Evolutionary conservation across 2,888 invertebrate genomes (phyloP).

Genomic region (Epistrophella euchroma): DNA sequence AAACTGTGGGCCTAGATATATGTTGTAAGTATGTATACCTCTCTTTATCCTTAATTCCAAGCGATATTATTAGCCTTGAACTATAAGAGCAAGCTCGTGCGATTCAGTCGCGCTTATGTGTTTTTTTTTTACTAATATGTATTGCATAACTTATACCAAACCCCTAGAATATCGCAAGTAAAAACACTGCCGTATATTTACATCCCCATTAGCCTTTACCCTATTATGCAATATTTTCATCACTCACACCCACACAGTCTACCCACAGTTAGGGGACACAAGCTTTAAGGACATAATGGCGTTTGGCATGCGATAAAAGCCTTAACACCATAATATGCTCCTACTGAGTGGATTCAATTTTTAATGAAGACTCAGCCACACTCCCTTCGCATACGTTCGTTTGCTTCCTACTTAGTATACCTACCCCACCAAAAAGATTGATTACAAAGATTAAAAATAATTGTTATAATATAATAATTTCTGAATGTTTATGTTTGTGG

Average conservation of each 20-base stretch:
- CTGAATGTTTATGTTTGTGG: conserved; percentile 7
- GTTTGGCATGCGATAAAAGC: conserved; percentile 37
- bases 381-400: background rate
- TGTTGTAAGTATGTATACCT: too few species aligned
- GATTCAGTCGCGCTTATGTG: too few species aligned
- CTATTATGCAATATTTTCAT: background rate
- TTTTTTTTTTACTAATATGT: too few species aligned
- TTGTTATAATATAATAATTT: conserved; percentile 40
- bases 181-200: background rate
- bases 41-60: too few species aligned
- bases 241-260: background rate
- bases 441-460: conserved; percentile 48
- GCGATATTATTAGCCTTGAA: too few species aligned
- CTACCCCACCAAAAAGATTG: conserved; percentile 41
- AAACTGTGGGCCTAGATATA: too few species aligned
- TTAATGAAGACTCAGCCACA: conserved; percentile 44
- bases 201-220: background rate
- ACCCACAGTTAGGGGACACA: background rate
- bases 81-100: too few species aligned
- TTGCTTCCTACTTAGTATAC: background rate
- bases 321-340: background rate
- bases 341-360: conserved; percentile 51
- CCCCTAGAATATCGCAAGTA: too few species aligned
- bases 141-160: too few species aligned
- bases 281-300: conserved; percentile 28